phyloP scores from a whole-genome alignment of 2,113 vertebrate genomes.

The Vicugna pacos region DNA sequence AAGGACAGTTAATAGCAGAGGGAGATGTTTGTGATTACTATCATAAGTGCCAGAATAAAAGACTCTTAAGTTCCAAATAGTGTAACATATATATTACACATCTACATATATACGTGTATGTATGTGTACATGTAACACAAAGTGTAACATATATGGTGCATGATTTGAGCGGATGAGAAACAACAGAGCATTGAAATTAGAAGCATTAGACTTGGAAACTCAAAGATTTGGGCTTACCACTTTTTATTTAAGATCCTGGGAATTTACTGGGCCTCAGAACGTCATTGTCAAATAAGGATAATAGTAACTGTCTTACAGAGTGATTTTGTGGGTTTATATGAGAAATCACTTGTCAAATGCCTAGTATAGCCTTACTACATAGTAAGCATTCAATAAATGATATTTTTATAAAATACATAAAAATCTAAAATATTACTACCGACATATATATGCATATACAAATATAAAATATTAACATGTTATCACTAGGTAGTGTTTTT shows the following conservation, averaged over 20 bases:
- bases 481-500: not conserved
- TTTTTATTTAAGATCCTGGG: conserved; percentile 17
- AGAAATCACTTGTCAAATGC: not conserved
- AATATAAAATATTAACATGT: not conserved
- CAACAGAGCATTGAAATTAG: not conserved
- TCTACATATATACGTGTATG: too few species aligned
- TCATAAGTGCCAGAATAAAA: not conserved
- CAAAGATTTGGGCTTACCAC: not conserved
- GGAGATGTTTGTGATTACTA: not conserved
- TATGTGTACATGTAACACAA: not conserved
- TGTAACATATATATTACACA: not conserved
- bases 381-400: not conserved
- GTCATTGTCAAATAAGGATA: not conserved
- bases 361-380: not conserved
- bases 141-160: not conserved
- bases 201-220: not conserved
- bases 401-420: not conserved
- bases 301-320: not conserved
- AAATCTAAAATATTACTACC: not conserved
- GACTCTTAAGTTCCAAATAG: not conserved
- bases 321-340: not conserved
- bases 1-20: not conserved
- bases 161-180: not conserved
- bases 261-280: not conserved
- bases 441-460: not conserved